Base-by-base conservation (phyloP, 2,797 vertebrate species). In the Sebastes glaucus region DNA sequence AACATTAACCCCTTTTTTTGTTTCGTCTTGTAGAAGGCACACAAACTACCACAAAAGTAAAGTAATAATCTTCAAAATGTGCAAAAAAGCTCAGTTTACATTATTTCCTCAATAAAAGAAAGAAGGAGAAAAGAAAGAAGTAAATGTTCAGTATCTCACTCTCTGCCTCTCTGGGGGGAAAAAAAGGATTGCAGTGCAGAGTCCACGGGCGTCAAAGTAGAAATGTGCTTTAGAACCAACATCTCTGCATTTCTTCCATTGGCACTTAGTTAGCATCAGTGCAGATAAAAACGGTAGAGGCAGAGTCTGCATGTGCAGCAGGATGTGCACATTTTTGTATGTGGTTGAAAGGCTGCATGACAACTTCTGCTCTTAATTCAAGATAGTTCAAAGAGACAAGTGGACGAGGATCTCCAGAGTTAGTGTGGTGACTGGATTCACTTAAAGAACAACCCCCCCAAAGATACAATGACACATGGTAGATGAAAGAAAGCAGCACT, bases 81-180 rank as follows among this genome's bases (percentile, higher is more conserved):
- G 95, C 94, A 96, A 96, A 95, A 94, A 94, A 93, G 93, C 94
- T 93, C 66, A 52, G 77, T 89, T 92, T 85, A 89, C 82, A 90
- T 87, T 32, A 77, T 89, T 87, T 91, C 82, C 85, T 89, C 69
- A 35, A 84, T 72, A 81, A 88, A 72, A 82, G 70, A 83, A 80
- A 81, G 66, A 38, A 72, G 46, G 30, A 16, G n/a, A 27, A 9
- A 23, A 11, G 5, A 46, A 14, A 38, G 59, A 62, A 52, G 7
- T 52, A 42, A 52, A 30, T 30, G 71, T 69, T 83, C 20, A n/a
- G 32, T 46, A 67, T 85, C 8, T 9, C 53, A 2, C 16, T 57
- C 42, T 82, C 83, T 35, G 49, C 27, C 30, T 4, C 62, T 46
- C 35, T 30, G 55, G 73, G 71, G 71, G 62, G 20, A 80, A 25